Evolutionary conservation across 1,140 invertebrate species (phyloP).

Genomic region (Dysdera silvatica): DNA sequence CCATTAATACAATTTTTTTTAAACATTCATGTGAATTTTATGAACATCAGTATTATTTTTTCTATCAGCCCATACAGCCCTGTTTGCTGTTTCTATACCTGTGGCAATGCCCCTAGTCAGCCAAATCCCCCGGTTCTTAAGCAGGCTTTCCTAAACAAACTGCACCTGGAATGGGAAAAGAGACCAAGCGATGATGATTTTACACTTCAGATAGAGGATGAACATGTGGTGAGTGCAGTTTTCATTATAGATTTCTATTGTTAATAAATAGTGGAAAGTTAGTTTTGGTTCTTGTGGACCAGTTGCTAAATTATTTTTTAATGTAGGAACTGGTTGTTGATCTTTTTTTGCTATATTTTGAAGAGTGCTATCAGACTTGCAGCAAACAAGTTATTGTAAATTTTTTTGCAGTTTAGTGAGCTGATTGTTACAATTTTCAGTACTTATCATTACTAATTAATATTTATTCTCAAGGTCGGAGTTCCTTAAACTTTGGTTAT

Average conservation of each 20-base stretch:
- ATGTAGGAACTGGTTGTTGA: too few species aligned
- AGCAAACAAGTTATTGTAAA: too few species aligned
- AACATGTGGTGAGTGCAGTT: slow-evolving; percentile 44
- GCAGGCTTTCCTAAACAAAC: slow-evolving; percentile 52
- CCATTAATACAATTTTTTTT: background rate
- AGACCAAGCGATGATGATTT: slow-evolving; percentile 66
- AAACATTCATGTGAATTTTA: background rate
- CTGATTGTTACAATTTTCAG: too few species aligned
- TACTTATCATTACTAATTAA: too few species aligned
- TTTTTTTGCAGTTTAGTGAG: too few species aligned
- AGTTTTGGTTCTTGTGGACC: too few species aligned
- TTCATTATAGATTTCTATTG: background rate
- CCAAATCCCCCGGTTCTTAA: slow-evolving; percentile 54
- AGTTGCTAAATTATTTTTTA: too few species aligned
- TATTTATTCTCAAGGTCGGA: too few species aligned
- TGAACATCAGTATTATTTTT: slow-evolving; percentile 13
- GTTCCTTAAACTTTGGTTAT: too few species aligned
- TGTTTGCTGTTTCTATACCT: slow-evolving; percentile 54
- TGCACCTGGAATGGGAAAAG: slow-evolving; percentile 62
- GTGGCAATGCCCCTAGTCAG: slow-evolving; percentile 51
- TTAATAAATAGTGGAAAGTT: too few species aligned
- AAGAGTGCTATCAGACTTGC: too few species aligned
- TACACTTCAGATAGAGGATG: slow-evolving; percentile 71
- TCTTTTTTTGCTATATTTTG: too few species aligned
- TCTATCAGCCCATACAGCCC: slow-evolving; percentile 59